Evolutionary conservation across 2,888 invertebrate genomes (phyloP), one percentile per base, ranked within the genome.

Genomic region (Hypomecis atomaria): DNA sequence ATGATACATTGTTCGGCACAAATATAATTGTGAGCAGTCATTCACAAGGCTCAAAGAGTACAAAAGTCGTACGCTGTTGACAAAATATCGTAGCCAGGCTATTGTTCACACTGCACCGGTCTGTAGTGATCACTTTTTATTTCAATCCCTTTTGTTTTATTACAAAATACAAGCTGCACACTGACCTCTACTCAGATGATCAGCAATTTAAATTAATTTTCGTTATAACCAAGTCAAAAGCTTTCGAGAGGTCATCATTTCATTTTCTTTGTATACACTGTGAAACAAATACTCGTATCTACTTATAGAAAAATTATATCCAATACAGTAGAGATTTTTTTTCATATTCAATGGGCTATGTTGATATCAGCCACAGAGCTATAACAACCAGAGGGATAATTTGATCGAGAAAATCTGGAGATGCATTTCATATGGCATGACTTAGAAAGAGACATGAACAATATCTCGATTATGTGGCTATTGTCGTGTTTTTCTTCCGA

Each of bases 61-160:
- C 11, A 61, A 69, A 66, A 44, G 69, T 62, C 74, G 71, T 70
- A 74, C 67, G 69, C 72, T 85, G 83, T 84, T 84, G 79, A 84
- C 80, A 81, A 83, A 84, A 83, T 78, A 83, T 67, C 34, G 60
- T 33, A 49, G 60, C 42, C 67, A 57, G 37, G 45, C 78, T 75
- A 84, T 85, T 84, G 84, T 84, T 83, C 78, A 61, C 61, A 44
- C 47, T 11, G 60, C 66, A 69, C 70, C 67, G 65, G 67, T 53
- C 69, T 66, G 68, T 55, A 69, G 64, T 66, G 52, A 65, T 73
- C 73, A 71, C 68, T 74, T 73, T 70, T 59, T 52, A 53, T 45
- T 52, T 52, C 52, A 45, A 50, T 43, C 49, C 55, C 63, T 64
- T 65, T 67, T 65, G 62, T 62, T 67, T 66, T 62, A 57, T 60